Evolutionary conservation across 2,797 vertebrate species (phyloP).

Genomic region (Rhinella marina): DNA sequence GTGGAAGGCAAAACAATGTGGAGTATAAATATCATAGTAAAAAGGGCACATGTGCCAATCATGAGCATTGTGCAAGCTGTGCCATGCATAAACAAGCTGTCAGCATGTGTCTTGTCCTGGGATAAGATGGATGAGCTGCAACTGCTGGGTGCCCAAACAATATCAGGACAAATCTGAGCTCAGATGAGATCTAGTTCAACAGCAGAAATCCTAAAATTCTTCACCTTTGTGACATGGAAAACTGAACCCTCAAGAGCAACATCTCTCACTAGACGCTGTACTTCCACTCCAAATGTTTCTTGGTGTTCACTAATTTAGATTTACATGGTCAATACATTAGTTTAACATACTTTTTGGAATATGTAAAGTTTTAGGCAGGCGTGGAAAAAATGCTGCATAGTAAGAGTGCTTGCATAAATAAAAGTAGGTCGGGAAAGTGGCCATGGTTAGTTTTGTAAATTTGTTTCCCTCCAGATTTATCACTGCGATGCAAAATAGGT

Average conservation of each 20-base stretch:
- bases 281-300: not conserved
- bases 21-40: not conserved
- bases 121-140: slow-evolving; percentile 38
- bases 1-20: not conserved
- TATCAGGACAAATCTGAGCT: slow-evolving; percentile 3
- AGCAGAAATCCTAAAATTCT: slow-evolving; percentile 28
- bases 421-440: no score
- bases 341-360: no score
- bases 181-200: slow-evolving; percentile 42
- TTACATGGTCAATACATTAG: no score
- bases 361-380: no score
- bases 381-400: no score
- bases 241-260: not conserved
- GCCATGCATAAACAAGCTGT: not conserved
- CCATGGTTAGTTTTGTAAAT: no score
- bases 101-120: not conserved
- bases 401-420: no score
- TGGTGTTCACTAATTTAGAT: not conserved
- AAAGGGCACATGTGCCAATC: not conserved
- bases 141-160: slow-evolving; percentile 30
- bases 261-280: not conserved
- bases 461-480: no score
- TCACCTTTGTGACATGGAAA: slow-evolving; percentile 27
- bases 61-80: not conserved
- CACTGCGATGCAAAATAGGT: no score